Evolutionary conservation across 2,113 vertebrate genomes (phyloP).

Genomic region (Prochilodus magdalenae): DNA sequence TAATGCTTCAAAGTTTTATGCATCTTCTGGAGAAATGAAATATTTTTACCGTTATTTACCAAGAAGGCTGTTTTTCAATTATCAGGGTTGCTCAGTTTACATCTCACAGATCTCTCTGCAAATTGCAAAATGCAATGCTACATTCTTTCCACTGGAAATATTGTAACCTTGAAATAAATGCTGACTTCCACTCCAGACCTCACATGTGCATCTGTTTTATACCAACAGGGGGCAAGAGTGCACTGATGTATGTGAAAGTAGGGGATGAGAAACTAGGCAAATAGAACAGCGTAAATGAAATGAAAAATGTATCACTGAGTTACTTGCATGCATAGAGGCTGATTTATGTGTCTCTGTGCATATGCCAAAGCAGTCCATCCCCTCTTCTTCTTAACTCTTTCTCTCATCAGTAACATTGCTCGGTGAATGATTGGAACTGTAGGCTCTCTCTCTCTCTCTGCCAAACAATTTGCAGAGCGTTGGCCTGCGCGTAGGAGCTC

Average conservation of each 20-base stretch:
- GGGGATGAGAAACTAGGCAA: not conserved
- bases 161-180: slow-evolving; percentile 4
- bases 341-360: not conserved
- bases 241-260: slow-evolving; percentile 23
- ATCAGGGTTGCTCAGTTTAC: not conserved
- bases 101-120: not conserved
- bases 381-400: not conserved
- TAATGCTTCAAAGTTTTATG: not conserved
- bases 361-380: not conserved
- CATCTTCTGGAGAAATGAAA: not conserved
- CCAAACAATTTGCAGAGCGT: not conserved
- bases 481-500: slow-evolving; percentile 10
- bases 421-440: not conserved
- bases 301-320: not conserved
- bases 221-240: slow-evolving; percentile 71
- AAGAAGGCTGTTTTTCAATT: not conserved
- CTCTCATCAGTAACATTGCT: slow-evolving; percentile 8
- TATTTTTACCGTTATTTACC: not conserved
- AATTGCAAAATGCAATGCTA: too few species aligned
- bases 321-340: not conserved
- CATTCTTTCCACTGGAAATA: not conserved
- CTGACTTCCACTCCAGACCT: not conserved
- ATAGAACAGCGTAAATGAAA: slow-evolving; percentile 2
- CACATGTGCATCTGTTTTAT: not conserved
- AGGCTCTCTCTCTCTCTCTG: not conserved